These are phyloP conservation scores for Crypturellus undulatus DNA, from an alignment of 2,113 vertebrate species.

Conservation along the genomic window DNA sequence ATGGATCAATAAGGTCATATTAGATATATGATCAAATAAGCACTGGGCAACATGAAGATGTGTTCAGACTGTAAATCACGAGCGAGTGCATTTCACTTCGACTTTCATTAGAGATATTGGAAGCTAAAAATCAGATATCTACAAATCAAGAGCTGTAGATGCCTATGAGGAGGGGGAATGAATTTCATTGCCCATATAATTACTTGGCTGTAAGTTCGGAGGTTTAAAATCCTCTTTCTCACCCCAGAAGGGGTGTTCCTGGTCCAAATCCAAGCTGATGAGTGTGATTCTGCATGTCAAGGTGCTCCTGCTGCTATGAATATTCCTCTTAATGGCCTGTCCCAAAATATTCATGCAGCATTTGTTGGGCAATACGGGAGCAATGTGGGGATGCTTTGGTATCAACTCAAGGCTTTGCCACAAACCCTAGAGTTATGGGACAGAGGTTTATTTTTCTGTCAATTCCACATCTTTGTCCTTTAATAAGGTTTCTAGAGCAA, in stretches of 20 bases:
- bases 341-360: background rate
- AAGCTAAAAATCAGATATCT: background rate
- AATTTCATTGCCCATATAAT: slow-evolving; percentile 46
- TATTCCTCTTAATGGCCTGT: background rate
- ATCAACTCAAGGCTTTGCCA: background rate
- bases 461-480: background rate
- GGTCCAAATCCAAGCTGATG: background rate
- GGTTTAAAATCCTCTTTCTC: slow-evolving; percentile 41
- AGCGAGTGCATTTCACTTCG: background rate
- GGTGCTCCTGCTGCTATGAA: background rate
- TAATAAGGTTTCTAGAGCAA: background rate
- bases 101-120: background rate
- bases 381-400: background rate
- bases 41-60: background rate
- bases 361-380: background rate
- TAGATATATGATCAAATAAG: slow-evolving; percentile 1
- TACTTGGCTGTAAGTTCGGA: slow-evolving; percentile 33
- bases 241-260: slow-evolving; percentile 20
- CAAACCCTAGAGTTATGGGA: background rate
- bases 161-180: background rate
- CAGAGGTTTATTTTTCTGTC: too few relatives aligned
- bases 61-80: background rate
- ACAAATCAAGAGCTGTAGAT: background rate
- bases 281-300: background rate
- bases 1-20: background rate